Percentiles rank a stretch among this genome's conserved stretches.
Evolutionary conservation across 2,797 vertebrate species (phyloP).

Genomic region (Ataeniobius toweri): DNA sequence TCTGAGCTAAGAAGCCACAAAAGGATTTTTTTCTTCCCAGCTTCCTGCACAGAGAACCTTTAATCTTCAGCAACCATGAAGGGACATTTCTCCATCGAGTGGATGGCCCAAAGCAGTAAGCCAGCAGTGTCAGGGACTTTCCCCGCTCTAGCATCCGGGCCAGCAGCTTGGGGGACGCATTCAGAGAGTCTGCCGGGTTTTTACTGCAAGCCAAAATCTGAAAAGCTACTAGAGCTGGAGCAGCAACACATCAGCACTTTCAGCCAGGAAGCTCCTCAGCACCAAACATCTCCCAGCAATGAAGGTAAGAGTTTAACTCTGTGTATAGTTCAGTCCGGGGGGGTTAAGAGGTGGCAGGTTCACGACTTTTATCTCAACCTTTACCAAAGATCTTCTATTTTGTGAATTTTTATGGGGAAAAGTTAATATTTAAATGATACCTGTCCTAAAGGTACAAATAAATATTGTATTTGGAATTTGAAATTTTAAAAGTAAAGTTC

Average conservation of each 20-base stretch:
- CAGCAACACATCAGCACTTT: background rate
- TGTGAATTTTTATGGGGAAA: background rate
- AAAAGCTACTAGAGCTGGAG: conserved; percentile 2
- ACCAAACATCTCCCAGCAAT: conserved; percentile 1
- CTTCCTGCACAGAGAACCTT: background rate
- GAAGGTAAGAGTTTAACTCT: conserved; percentile 40
- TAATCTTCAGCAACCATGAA: conserved; percentile 64
- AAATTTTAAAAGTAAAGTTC: background rate
- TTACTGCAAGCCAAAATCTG: conserved; percentile 64
- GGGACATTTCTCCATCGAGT: conserved; percentile 81
- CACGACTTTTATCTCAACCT: background rate
- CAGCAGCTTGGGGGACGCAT: conserved; percentile 69
- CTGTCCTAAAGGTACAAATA: background rate
- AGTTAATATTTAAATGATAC: background rate
- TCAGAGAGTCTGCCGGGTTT: conserved; percentile 81
- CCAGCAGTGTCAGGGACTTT: background rate
- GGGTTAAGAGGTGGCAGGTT: background rate
- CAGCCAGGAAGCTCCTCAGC: conserved; percentile 1
- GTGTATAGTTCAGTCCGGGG: too few species aligned
- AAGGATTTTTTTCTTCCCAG: background rate
- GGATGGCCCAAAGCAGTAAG: conserved; percentile 84
- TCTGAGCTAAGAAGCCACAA: background rate
- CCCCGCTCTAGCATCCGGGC: background rate
- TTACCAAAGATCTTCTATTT: background rate
- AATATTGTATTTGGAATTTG: background rate